Base-by-base conservation (phyloP, 1,140 invertebrate genomes). In the Megalonaias nervosa region DNA sequence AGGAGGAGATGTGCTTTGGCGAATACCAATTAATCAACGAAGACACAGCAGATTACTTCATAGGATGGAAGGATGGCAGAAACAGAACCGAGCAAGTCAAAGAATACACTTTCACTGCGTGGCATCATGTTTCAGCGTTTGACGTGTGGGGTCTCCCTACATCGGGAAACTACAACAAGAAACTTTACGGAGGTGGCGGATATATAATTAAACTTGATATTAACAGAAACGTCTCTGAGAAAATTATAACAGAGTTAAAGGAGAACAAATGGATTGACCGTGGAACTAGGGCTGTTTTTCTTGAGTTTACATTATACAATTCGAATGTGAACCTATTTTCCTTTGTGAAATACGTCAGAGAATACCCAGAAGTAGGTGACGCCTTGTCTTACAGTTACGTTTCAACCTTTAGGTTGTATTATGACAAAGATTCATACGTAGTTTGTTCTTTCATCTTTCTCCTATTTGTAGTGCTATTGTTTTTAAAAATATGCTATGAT, bases 231-330 rank as follows among this genome's bases (percentile, higher is more conserved):
- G 68, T 77, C 6, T 79, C 75, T 26, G 38, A 31, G 38, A 71
- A 64, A 19, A 81, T 79, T 56, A 74, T 93, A 16, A 79, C 85
- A 14, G 75, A 85, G 48, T 74, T 93, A 13, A 71, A 89, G 26
- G 71, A 82, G 11, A 74, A 84, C 67, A 75, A 71, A n/a, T 93
- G 92, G 92, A 89, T 92, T n/a, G 92, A 93, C 77, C 75, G 85
- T 26, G 71, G 85, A 26, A 92, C 92, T 9, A 81, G 92, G 76
- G 92, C 91, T 3, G 84, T 93, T 31, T 89, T 92, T 74, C 79
- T 91, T 2, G 92, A 93, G 70, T 92, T 92, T 77, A 91, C 92
- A 14, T 82, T 91, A 1, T 93, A 92, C 77, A 93, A 93, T 82
- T 89, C 91, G 11, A 81, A 85, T 62, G 72, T 75, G 0, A 85